Evolutionary conservation across 1,140 invertebrate genomes (phyloP).

Genomic region (Agrypnia vestita): DNA sequence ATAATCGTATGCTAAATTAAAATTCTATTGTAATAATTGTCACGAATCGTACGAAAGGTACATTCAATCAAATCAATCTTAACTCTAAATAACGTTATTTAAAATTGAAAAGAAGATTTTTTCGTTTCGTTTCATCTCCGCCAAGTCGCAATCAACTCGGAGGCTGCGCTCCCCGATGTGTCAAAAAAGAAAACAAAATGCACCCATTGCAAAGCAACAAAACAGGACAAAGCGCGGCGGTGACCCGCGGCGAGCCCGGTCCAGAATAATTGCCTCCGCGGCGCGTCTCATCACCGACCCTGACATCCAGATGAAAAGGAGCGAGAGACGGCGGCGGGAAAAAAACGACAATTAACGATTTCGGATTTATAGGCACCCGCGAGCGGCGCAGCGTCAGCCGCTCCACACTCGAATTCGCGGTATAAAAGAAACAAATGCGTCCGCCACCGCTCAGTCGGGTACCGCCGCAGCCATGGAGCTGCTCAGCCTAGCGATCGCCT

Average conservation of each 20-base stretch:
- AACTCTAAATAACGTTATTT: too few relatives aligned
- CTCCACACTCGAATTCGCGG: conserved; percentile 51
- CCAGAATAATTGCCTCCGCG: conserved; percentile 36
- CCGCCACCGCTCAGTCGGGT: conserved; percentile 53
- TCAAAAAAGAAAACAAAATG: conserved; percentile 7
- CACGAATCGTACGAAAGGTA: too few relatives aligned
- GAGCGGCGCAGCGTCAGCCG: conserved; percentile 12
- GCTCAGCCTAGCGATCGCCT: conserved; percentile 24
- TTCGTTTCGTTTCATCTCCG: background rate
- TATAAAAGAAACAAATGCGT: conserved; percentile 58
- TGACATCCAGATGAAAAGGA: conserved; percentile 44
- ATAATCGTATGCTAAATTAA: too few relatives aligned
- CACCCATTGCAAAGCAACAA: conserved; percentile 6
- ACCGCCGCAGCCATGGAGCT: conserved; percentile 47
- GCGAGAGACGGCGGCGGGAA: conserved; percentile 1
- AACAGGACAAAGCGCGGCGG: conserved; percentile 14
- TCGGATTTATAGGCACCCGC: conserved; percentile 42
- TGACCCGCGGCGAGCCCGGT: conserved; percentile 2
- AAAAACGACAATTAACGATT: conserved; percentile 54
- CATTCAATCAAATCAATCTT: too few relatives aligned
- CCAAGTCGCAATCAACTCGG: background rate
- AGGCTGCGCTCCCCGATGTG: background rate
- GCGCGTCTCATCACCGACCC: conserved; percentile 13
- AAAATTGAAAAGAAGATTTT: background rate
- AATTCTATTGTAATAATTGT: too few relatives aligned